phyloP scores from a whole-genome alignment of 2,888 invertebrate species.

The Cantharis rustica region DNA sequence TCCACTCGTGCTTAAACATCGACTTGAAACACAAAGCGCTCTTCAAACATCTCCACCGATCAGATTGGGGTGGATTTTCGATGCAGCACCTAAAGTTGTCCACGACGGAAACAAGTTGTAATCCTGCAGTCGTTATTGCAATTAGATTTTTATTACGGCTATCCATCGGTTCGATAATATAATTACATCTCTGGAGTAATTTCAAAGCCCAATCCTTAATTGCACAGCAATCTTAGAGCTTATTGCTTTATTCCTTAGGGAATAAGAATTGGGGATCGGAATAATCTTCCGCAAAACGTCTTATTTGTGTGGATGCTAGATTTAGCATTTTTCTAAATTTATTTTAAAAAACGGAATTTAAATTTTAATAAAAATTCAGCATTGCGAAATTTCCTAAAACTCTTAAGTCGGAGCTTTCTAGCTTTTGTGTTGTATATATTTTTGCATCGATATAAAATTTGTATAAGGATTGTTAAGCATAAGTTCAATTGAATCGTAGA shows the following conservation, averaged over 20 bases:
- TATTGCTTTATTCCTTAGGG: constrained; percentile 21
- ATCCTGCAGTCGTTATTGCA: neutral
- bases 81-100: neutral
- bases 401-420: neutral
- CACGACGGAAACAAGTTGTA: neutral
- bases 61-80: no score
- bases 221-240: constrained; percentile 17
- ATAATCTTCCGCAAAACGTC: neutral
- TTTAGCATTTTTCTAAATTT: neutral
- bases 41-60: neutral
- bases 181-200: constrained; percentile 19
- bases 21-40: neutral
- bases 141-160: neutral
- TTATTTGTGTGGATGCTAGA: neutral
- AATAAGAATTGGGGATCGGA: neutral
- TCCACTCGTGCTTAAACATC: neutral
- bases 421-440: constrained; percentile 9
- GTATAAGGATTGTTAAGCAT: constrained; percentile 18
- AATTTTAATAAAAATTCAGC: neutral
- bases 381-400: neutral
- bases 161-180: constrained; percentile 8
- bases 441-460: constrained; percentile 6
- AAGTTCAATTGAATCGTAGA: constrained; percentile 12
- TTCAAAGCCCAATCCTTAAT: constrained; percentile 17
- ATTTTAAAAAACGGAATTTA: neutral